phyloP scores from a whole-genome alignment of 2,888 invertebrate genomes.

The Siphonodentalium dalli region DNA sequence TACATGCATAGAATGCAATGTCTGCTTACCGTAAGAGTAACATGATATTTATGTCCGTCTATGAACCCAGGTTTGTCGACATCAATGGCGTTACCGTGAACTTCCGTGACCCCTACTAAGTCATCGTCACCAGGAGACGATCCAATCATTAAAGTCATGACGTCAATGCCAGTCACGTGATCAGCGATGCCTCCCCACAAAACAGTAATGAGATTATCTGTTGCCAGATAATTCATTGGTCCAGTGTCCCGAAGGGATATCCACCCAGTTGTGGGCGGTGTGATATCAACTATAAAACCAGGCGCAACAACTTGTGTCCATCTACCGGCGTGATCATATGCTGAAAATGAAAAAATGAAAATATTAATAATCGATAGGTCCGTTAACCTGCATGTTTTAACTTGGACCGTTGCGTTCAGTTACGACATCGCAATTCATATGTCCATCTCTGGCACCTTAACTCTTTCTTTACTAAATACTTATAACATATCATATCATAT shows the following conservation, averaged over 20 bases:
- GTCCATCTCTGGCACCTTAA: too few species aligned
- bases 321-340: constrained; percentile 9
- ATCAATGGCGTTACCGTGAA: background rate
- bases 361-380: too few species aligned
- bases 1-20: too few species aligned
- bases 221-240: background rate
- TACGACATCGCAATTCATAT: too few species aligned
- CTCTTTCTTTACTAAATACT: too few species aligned
- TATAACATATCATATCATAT: too few species aligned
- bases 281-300: constrained; percentile 1
- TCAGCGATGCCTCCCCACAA: constrained; percentile 5
- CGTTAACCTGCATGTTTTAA: too few species aligned
- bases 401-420: too few species aligned
- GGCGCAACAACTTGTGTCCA: background rate
- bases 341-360: too few species aligned
- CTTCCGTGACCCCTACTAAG: background rate
- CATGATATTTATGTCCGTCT: constrained; percentile 10
- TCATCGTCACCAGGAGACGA: constrained; percentile 1
- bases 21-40: constrained; percentile 2
- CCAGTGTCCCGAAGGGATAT: background rate
- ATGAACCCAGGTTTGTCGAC: background rate
- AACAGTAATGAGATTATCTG: background rate
- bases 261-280: constrained; percentile 1
- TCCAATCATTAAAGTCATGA: constrained; percentile 10
- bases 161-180: constrained; percentile 9